phyloP scores from a whole-genome alignment of 1,140 invertebrate species.

The Antheraea pernyi region DNA sequence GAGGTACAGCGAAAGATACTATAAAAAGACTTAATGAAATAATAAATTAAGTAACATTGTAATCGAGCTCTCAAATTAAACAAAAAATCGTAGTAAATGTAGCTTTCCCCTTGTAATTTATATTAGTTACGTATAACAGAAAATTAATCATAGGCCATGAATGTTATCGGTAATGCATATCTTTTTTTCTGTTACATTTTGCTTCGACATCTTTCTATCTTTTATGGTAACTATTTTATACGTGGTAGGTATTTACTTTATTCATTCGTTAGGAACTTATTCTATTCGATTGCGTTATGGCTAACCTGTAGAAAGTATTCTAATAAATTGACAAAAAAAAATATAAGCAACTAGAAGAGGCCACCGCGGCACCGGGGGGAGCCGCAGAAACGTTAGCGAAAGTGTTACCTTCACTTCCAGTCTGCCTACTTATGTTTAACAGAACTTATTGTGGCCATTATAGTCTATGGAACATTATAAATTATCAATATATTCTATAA shows the following conservation, averaged over 20 bases:
- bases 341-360: constrained; percentile 7
- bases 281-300: background rate
- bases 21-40: too few species aligned
- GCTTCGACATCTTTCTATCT: too few species aligned
- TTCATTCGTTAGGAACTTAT: background rate
- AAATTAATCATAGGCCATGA: too few species aligned
- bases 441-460: background rate
- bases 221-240: too few species aligned
- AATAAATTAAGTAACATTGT: too few species aligned
- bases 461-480: background rate
- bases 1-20: too few species aligned
- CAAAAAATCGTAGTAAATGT: too few species aligned
- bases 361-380: constrained; percentile 14
- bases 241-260: background rate
- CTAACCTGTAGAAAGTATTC: background rate
- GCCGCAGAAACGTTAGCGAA: constrained; percentile 32
- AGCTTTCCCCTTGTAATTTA: too few species aligned
- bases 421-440: constrained; percentile 17
- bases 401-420: constrained; percentile 46
- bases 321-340: background rate
- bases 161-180: too few species aligned
- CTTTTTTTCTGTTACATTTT: too few species aligned
- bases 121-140: too few species aligned
- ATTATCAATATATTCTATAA: background rate
- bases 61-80: too few species aligned